phyloP scores from a whole-genome alignment of 2,797 vertebrate genomes.

The Orientallactaga sibirica region DNA sequence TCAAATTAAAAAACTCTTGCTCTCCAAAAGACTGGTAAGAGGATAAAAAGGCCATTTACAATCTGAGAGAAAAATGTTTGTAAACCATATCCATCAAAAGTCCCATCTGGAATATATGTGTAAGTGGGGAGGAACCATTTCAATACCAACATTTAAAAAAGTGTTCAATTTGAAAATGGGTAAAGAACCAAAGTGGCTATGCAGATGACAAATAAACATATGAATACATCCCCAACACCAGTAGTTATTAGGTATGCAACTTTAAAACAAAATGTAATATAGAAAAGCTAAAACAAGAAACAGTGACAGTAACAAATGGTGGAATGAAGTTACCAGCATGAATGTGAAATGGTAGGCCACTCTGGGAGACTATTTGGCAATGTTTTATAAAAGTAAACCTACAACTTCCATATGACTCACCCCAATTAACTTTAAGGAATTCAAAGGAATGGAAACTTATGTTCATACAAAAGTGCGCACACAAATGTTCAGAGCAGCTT shows the following conservation, averaged over 20 bases:
- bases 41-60: not conserved
- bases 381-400: slow-evolving; percentile 29
- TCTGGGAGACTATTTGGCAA: not conserved
- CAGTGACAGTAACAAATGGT: not conserved
- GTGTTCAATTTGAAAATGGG: not conserved
- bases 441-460: not conserved
- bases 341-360: not conserved
- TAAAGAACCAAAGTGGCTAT: slow-evolving; percentile 42
- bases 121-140: not conserved
- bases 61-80: slow-evolving; percentile 17
- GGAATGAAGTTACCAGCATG: not conserved
- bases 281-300: slow-evolving; percentile 23
- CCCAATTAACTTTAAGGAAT: not conserved
- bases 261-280: not conserved
- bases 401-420: not conserved
- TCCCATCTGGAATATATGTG: not conserved
- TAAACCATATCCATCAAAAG: not conserved
- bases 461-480: not conserved
- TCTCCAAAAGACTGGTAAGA: not conserved
- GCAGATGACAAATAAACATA: slow-evolving; percentile 21
- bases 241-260: slow-evolving; percentile 27
- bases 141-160: slow-evolving; percentile 8
- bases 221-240: not conserved
- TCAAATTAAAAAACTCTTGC: not conserved
- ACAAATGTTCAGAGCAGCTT: not conserved